Evolutionary conservation across 2,113 vertebrate species (phyloP).

Genomic region (Phalacrocorax brasilianus): DNA sequence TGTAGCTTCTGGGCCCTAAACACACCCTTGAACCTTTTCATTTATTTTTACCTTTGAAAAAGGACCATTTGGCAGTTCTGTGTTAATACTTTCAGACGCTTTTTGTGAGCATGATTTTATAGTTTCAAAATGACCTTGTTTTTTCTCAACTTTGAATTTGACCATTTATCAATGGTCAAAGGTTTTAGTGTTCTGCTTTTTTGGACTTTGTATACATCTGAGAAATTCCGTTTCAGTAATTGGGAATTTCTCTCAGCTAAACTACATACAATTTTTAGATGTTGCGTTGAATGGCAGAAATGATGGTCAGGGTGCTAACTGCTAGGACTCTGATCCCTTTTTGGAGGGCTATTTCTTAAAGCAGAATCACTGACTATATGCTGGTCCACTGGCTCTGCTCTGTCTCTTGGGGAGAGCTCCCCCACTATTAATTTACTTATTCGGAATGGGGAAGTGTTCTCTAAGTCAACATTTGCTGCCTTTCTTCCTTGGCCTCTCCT

Average conservation of each 20-base stretch:
- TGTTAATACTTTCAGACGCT: not conserved
- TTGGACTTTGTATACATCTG: not conserved
- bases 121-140: not conserved
- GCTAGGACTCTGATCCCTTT: not conserved
- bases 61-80: not conserved
- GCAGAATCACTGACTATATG: not conserved
- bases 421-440: not conserved
- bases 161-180: not conserved
- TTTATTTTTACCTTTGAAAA: not conserved
- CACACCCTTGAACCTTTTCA: not conserved
- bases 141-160: not conserved
- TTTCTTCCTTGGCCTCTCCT: not conserved
- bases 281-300: not conserved
- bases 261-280: not conserved
- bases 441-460: not conserved
- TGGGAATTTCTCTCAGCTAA: not conserved
- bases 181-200: not conserved
- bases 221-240: not conserved
- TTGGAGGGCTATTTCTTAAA: not conserved
- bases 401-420: not conserved
- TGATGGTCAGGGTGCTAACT: not conserved
- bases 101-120: not conserved
- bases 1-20: not conserved
- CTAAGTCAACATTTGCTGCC: not conserved
- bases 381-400: not conserved